phyloP scores from a whole-genome alignment of 2,888 invertebrate species.

The Drosophila subquinaria region DNA sequence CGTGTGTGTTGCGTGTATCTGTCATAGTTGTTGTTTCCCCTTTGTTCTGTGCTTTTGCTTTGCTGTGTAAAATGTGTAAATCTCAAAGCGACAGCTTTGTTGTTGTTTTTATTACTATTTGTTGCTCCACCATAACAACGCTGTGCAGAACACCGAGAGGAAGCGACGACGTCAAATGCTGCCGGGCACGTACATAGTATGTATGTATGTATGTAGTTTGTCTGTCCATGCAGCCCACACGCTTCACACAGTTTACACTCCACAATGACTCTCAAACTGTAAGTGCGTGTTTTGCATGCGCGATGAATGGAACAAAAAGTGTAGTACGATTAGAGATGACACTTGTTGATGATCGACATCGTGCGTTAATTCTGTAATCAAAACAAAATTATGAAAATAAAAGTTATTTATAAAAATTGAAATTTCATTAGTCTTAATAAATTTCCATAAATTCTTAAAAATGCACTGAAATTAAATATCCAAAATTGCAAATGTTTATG shows the following conservation, averaged over 20 bases:
- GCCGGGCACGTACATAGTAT: not conserved
- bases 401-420: no score
- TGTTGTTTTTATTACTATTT: conserved; percentile 37
- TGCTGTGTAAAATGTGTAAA: conserved; percentile 50
- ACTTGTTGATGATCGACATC: conserved; percentile 14
- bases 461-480: not conserved
- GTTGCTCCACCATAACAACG: conserved; percentile 32
- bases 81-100: conserved; percentile 47
- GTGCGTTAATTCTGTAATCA: not conserved
- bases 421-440: not conserved
- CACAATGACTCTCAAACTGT: conserved; percentile 58
- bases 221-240: conserved; percentile 9
- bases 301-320: conserved; percentile 32
- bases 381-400: not conserved
- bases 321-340: conserved; percentile 38
- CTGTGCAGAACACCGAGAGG: conserved; percentile 40
- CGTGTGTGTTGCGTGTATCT: conserved; percentile 44
- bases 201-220: not conserved
- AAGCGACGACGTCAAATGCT: conserved; percentile 45
- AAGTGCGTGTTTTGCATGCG: conserved; percentile 63
- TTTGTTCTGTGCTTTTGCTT: conserved; percentile 31
- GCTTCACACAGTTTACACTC: conserved; percentile 1
- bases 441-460: not conserved
- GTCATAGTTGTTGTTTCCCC: conserved; percentile 28
- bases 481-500: not conserved